Evolutionary conservation across 2,888 invertebrate species (phyloP).

Genomic region (Trachelus stipa): DNA sequence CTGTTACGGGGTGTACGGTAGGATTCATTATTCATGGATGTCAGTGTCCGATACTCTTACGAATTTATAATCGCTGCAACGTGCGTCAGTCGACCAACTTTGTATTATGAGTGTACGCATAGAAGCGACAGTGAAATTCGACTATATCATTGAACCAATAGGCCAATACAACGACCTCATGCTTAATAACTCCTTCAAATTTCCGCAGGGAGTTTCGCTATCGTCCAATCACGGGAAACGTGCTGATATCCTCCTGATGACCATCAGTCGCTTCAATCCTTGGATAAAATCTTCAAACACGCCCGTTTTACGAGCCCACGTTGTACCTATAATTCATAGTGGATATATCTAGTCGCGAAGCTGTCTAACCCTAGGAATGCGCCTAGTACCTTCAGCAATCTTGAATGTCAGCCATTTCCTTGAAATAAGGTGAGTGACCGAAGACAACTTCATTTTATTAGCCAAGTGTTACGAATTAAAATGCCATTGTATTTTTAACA

Average conservation of each 20-base stretch:
- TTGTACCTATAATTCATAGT: background rate
- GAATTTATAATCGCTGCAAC: conserved; percentile 34
- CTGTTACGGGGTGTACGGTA: background rate
- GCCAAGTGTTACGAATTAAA: background rate
- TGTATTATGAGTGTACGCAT: background rate
- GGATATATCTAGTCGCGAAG: background rate
- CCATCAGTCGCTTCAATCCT: background rate
- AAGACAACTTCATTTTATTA: background rate
- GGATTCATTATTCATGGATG: conserved; percentile 36
- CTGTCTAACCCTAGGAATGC: background rate
- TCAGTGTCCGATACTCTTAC: conserved; percentile 20
- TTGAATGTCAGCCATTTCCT: background rate
- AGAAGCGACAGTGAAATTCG: background rate
- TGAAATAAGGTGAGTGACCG: background rate
- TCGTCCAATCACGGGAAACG: background rate
- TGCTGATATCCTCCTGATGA: background rate
- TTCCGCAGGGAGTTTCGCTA: background rate
- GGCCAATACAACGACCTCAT: background rate
- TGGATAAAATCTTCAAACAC: background rate
- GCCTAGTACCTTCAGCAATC: background rate
- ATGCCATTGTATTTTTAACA: background rate
- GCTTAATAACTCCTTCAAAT: background rate
- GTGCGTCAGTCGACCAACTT: conserved; percentile 41
- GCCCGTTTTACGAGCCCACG: background rate
- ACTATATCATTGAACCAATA: background rate